Percentiles rank a stretch among this genome's conserved stretches.
phyloP scores from a whole-genome alignment of 2,888 invertebrate genomes.

The Lymantria monacha region DNA sequence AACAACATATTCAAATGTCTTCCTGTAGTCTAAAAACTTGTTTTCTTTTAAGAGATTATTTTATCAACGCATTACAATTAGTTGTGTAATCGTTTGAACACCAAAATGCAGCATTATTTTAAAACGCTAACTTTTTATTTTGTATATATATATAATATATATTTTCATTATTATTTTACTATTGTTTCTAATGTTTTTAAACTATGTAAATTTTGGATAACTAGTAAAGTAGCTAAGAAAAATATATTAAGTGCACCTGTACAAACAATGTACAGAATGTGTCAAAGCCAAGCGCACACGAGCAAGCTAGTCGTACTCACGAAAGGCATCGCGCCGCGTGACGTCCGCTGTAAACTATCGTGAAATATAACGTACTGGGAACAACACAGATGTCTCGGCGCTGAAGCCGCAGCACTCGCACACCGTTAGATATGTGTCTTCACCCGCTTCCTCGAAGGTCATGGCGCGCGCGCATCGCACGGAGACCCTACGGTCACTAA shows the following conservation, averaged over 20 bases:
- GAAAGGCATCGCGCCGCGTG: slow-evolving; percentile 67
- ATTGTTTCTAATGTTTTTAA: background rate
- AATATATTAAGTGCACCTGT: slow-evolving; percentile 46
- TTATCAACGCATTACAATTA: background rate
- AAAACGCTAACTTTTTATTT: background rate
- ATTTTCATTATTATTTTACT: background rate
- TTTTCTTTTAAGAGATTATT: background rate
- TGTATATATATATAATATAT: background rate
- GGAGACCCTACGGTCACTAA: slow-evolving; percentile 62
- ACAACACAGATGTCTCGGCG: slow-evolving; percentile 74
- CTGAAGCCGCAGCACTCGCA: slow-evolving; percentile 82
- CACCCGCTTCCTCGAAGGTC: slow-evolving; percentile 76
- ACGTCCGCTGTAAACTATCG: slow-evolving; percentile 70
- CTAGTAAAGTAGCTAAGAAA: slow-evolving; percentile 8
- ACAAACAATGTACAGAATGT: slow-evolving; percentile 35
- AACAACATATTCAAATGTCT: background rate
- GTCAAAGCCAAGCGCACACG: slow-evolving; percentile 52
- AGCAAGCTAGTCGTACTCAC: slow-evolving; percentile 71
- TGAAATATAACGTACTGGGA: slow-evolving; percentile 78
- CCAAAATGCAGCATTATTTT: background rate
- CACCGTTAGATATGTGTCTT: slow-evolving; percentile 75
- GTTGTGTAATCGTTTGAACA: background rate
- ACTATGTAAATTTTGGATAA: background rate
- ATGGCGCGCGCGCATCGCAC: slow-evolving; percentile 79
- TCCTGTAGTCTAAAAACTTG: background rate